Evolutionary conservation across 1,140 invertebrate genomes (phyloP).

Genomic region (Caenorhabditis tropicalis): DNA sequence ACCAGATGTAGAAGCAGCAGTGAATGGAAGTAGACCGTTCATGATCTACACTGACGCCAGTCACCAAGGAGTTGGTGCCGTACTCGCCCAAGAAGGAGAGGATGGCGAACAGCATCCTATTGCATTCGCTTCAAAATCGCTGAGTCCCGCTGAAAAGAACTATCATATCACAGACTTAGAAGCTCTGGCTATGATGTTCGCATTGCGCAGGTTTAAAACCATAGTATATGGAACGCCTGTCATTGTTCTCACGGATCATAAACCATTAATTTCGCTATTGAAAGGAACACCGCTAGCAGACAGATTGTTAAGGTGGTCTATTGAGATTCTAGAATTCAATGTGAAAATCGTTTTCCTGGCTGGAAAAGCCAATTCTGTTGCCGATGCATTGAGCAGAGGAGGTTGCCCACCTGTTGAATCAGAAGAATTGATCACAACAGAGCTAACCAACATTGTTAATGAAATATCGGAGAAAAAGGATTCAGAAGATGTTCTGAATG

Average conservation of each 20-base stretch:
- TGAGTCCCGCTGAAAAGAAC: constrained; percentile 53
- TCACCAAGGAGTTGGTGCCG: too few relatives aligned
- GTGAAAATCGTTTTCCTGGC: not conserved
- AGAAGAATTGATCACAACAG: too few relatives aligned
- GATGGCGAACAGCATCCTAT: constrained; percentile 51
- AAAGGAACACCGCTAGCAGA: not conserved
- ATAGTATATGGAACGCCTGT: not conserved
- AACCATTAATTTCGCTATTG: not conserved
- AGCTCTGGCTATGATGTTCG: constrained; percentile 45
- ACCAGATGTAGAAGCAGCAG: too few relatives aligned
- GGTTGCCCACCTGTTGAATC: too few relatives aligned
- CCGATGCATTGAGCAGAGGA: too few relatives aligned
- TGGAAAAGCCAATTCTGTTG: not conserved
- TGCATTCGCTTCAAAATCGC: constrained; percentile 45
- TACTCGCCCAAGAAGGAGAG: too few relatives aligned
- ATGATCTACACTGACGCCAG: too few relatives aligned
- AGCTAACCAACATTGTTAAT: too few relatives aligned
- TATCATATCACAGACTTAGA: constrained; percentile 52
- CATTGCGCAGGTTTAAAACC: constrained; percentile 10
- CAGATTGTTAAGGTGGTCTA: too few relatives aligned
- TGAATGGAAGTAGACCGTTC: too few relatives aligned
- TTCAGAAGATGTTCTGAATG: too few relatives aligned
- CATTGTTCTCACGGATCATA: not conserved
- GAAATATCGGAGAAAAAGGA: too few relatives aligned
- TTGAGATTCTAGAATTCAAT: not conserved